Conservation (phyloP, 2,797 vertebrate genomes). For the Pseudochirops corinnae region DNA sequence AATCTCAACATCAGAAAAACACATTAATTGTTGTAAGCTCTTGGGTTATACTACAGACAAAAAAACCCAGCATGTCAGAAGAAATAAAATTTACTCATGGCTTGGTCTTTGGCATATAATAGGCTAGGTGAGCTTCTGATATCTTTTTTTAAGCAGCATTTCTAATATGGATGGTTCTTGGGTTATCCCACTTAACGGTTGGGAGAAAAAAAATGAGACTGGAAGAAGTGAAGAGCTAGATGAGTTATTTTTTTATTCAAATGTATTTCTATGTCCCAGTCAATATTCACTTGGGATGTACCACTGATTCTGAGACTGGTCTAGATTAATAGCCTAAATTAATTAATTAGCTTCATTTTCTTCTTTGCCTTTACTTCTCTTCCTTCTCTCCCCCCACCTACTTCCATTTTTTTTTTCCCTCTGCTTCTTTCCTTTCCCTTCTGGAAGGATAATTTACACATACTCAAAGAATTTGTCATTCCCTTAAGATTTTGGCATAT, state of each 20-base stretch:
- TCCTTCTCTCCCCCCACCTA: constrained; percentile 25
- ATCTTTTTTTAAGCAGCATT: background rate
- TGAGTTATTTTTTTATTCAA: constrained; percentile 41
- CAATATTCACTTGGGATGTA: constrained; percentile 75
- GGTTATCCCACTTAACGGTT: constrained; percentile 40
- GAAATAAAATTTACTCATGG: background rate
- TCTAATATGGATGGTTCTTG: background rate
- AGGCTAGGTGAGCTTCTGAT: background rate
- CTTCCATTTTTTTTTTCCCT: constrained; percentile 64
- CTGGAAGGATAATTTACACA: constrained; percentile 67
- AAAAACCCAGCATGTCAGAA: background rate
- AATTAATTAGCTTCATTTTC: constrained; percentile 82
- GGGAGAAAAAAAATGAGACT: constrained; percentile 58
- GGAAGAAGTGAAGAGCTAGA: constrained; percentile 59
- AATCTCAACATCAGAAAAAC: background rate
- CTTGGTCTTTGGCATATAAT: background rate
- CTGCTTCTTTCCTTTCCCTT: constrained; percentile 67
- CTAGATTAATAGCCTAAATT: constrained; percentile 84
- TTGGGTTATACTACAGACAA: background rate
- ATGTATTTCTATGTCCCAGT: constrained; percentile 75
- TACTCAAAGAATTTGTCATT: constrained; percentile 66
- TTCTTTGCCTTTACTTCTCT: constrained; percentile 65
- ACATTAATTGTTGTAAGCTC: background rate
- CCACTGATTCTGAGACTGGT: constrained; percentile 73
- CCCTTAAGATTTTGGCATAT: constrained; percentile 46